A percentile compares a stretch with the other conserved stretches of the same genome.
Conservation (phyloP, 2,797 vertebrate species). For the Platyrinchus mystaceus region DNA sequence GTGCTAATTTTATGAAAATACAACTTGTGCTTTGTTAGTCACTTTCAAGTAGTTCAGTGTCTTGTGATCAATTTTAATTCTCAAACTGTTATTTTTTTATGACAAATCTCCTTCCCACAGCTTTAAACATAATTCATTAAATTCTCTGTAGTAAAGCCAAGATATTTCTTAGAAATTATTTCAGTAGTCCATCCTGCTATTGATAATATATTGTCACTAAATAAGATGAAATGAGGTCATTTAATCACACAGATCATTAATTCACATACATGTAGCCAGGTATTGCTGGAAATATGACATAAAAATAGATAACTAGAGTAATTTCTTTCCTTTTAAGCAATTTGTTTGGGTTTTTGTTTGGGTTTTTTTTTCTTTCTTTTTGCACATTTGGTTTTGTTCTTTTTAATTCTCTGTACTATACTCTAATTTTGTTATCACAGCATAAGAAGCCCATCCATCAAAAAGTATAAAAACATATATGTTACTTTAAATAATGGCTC, state of each 20-base stretch:
- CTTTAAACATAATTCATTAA: background rate
- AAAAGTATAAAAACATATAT: background rate
- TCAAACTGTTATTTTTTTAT: background rate
- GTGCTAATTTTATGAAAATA: background rate
- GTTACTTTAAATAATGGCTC: background rate
- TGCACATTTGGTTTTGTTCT: background rate
- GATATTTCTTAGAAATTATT: background rate
- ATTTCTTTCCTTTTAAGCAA: background rate
- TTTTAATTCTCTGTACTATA: background rate
- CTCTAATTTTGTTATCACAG: background rate
- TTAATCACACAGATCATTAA: background rate
- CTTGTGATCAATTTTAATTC: background rate
- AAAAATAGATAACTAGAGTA: background rate
- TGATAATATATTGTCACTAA: background rate
- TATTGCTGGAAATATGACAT: background rate
- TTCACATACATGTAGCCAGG: background rate
- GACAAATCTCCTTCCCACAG: background rate
- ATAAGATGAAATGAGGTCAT: background rate
- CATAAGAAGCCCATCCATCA: background rate
- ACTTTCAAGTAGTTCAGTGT: background rate
- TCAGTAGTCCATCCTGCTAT: background rate
- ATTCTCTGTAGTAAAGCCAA: background rate
- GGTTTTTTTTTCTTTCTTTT: rapidly evolving
- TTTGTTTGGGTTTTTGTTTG: background rate
- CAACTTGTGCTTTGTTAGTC: background rate